phyloP scores from a whole-genome alignment of 1,140 invertebrate species.

The Carcinoscorpius rotundicauda region DNA sequence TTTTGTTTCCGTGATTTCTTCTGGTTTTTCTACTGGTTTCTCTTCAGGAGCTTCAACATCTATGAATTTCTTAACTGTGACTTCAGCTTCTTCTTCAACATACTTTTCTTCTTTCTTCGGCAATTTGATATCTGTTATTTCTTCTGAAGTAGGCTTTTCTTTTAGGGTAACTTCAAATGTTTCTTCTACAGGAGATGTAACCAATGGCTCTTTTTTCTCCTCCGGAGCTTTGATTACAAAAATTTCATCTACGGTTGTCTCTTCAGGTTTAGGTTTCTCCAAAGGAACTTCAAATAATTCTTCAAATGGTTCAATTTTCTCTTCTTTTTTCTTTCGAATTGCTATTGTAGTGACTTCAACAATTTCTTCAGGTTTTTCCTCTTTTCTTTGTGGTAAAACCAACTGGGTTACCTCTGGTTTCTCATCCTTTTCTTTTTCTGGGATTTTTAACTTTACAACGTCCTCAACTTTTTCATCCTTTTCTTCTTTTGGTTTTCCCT shows the following conservation, averaged over 20 bases:
- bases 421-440: no score
- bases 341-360: conserved; percentile 36
- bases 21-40: conserved; percentile 21
- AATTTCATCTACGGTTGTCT: conserved; percentile 5
- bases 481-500: conserved; percentile 2
- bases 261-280: conserved; percentile 1
- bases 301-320: conserved; percentile 6
- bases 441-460: no score
- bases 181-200: conserved; percentile 12
- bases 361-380: conserved; percentile 22
- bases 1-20: conserved; percentile 7
- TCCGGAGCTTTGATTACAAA: conserved; percentile 1
- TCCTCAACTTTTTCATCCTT: background rate
- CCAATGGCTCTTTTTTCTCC: background rate
- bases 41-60: conserved; percentile 29
- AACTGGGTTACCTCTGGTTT: no score
- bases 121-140: conserved; percentile 2
- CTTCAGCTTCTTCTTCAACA: conserved; percentile 9
- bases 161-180: conserved; percentile 11
- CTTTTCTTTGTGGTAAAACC: background rate
- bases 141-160: conserved; percentile 2
- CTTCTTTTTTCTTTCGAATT: conserved; percentile 2
- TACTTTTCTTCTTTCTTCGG: background rate
- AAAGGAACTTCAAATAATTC: conserved; percentile 2
- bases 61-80: conserved; percentile 18